Conservation (phyloP, 2,888 invertebrate genomes). For the Eulithis testata region DNA sequence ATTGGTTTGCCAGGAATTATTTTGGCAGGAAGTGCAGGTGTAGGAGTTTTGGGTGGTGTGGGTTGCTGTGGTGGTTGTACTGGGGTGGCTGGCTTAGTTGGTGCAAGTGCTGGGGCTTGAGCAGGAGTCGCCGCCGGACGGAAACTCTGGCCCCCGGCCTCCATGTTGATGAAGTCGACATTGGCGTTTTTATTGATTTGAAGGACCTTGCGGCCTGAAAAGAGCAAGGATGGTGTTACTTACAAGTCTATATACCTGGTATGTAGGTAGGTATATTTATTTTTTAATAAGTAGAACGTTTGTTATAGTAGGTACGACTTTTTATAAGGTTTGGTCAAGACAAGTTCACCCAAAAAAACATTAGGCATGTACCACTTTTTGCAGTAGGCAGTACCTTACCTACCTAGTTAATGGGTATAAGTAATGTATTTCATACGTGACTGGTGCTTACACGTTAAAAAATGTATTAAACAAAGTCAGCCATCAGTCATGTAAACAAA, state of each 20-base stretch:
- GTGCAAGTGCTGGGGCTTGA: conserved; percentile 15
- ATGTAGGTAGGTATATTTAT: too few relatives aligned
- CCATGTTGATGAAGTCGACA: conserved; percentile 77
- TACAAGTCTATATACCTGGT: too few relatives aligned
- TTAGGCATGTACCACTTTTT: too few relatives aligned
- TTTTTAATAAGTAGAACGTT: too few relatives aligned
- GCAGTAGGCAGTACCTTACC: too few relatives aligned
- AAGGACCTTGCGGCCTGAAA: conserved; percentile 64
- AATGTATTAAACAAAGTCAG: background rate
- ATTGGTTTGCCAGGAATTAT: conserved; percentile 41
- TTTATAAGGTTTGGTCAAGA: too few relatives aligned
- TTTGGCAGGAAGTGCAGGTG: conserved; percentile 37
- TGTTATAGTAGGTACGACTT: too few relatives aligned
- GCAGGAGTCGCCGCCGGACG: background rate
- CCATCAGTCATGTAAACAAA: too few relatives aligned
- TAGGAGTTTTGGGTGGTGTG: conserved; percentile 4
- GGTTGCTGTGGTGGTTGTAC: conserved; percentile 17
- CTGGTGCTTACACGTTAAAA: conserved; percentile 43
- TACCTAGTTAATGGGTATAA: too few relatives aligned
- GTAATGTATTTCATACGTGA: too few relatives aligned
- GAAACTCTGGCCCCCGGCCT: conserved; percentile 58
- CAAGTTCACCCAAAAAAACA: too few relatives aligned
- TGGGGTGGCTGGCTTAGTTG: conserved; percentile 40
- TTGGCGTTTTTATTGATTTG: conserved; percentile 76
- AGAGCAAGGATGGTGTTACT: background rate